phyloP scores from a whole-genome alignment of 2,113 vertebrate genomes.

The Forbesichthys agassizii region DNA sequence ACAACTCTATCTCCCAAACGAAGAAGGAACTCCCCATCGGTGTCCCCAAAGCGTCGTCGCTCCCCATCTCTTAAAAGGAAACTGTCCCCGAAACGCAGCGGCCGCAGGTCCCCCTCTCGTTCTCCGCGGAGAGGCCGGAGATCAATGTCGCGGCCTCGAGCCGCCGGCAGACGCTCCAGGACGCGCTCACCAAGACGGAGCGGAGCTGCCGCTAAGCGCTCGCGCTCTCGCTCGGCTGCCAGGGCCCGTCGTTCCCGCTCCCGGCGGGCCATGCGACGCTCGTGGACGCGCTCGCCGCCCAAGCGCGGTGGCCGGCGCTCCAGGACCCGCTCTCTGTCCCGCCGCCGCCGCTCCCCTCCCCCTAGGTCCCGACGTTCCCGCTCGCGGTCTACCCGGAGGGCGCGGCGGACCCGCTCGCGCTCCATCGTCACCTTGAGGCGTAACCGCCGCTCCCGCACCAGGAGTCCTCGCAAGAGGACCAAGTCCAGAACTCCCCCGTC shows the following conservation, averaged over 20 bases:
- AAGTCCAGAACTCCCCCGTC: slow-evolving; percentile 66
- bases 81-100: slow-evolving; percentile 56
- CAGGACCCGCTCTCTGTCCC: slow-evolving; percentile 65
- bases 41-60: slow-evolving; percentile 58
- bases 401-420: slow-evolving; percentile 72
- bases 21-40: slow-evolving; percentile 42
- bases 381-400: slow-evolving; percentile 66
- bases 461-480: slow-evolving; percentile 62
- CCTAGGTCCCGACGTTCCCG: slow-evolving; percentile 68
- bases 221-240: slow-evolving; percentile 68
- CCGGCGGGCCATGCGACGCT: slow-evolving; percentile 60
- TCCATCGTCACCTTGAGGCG: slow-evolving; percentile 67
- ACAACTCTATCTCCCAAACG: slow-evolving; percentile 72
- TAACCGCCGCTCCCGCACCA: slow-evolving; percentile 69
- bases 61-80: slow-evolving; percentile 57
- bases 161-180: slow-evolving; percentile 62
- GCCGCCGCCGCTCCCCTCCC: slow-evolving; percentile 65
- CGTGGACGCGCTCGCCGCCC: slow-evolving; percentile 65
- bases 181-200: slow-evolving; percentile 65
- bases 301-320: slow-evolving; percentile 71
- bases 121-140: slow-evolving; percentile 62
- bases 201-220: slow-evolving; percentile 54
- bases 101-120: slow-evolving; percentile 55
- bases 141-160: slow-evolving; percentile 69
- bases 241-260: slow-evolving; percentile 66